Evolutionary conservation across 2,797 vertebrate genomes (phyloP).

Genomic region (Crax fasciolata): DNA sequence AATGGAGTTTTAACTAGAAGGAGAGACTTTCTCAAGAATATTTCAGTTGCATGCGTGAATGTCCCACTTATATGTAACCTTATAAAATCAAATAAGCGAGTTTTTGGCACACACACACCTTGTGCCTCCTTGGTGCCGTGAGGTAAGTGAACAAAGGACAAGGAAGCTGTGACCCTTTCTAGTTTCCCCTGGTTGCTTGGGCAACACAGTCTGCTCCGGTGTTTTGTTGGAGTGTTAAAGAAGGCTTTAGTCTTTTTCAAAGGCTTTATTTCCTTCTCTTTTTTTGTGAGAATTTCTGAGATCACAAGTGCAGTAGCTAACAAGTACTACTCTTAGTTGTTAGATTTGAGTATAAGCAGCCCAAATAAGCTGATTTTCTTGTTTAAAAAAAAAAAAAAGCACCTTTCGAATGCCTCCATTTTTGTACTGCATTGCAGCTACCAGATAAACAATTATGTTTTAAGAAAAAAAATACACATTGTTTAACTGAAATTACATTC

Average conservation of each 20-base stretch:
- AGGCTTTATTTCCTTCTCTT: neutral
- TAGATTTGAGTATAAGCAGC: neutral
- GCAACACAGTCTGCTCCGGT: neutral
- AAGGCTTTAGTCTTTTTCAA: neutral
- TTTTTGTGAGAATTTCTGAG: neutral
- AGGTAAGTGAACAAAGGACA: neutral
- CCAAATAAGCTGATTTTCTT: neutral
- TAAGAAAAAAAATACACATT: neutral
- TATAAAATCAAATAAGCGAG: neutral
- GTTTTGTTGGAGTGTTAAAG: neutral
- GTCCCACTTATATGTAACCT: neutral
- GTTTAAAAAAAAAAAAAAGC: neutral
- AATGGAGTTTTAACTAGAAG: neutral
- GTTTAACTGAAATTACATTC: neutral
- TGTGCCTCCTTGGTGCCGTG: neutral
- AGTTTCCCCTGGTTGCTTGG: neutral
- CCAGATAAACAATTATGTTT: neutral
- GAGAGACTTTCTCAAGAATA: neutral
- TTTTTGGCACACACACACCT: neutral
- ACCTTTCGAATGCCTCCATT: neutral
- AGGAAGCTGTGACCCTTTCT: neutral
- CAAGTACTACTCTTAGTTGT: no score
- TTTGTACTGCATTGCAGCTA: neutral
- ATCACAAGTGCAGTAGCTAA: neutral
- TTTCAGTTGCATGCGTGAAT: neutral